Evolutionary conservation across 2,797 vertebrate genomes (phyloP).

Genomic region (Hapalemur alaotrensis): DNA sequence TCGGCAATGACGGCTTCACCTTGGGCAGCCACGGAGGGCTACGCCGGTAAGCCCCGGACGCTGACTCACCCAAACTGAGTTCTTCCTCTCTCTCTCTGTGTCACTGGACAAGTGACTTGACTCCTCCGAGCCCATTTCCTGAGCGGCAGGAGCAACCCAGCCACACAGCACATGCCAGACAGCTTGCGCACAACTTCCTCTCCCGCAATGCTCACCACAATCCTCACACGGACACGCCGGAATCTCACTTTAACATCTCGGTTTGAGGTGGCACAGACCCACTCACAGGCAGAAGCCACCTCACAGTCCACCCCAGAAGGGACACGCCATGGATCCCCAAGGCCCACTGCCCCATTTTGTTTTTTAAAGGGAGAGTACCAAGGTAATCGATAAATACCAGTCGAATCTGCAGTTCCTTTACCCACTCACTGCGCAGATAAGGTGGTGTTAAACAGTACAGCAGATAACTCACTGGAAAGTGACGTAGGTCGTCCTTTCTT

Average conservation of each 20-base stretch:
- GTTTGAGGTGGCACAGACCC: accelerated
- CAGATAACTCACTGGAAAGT: background rate
- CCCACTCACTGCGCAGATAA: background rate
- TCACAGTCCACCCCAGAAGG: too few species aligned
- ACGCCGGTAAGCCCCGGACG: accelerated
- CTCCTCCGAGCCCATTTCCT: background rate
- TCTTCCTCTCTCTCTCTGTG: background rate
- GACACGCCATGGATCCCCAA: background rate
- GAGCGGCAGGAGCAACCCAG: background rate
- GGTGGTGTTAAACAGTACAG: background rate
- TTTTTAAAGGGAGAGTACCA: background rate
- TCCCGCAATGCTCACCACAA: background rate
- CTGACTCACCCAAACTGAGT: background rate
- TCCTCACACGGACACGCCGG: background rate
- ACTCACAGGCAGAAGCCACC: background rate
- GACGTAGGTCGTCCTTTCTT: background rate
- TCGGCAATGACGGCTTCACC: background rate
- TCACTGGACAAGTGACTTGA: background rate
- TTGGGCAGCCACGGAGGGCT: background rate
- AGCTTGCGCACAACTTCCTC: background rate
- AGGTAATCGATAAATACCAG: background rate
- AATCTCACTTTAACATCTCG: background rate
- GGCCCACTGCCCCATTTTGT: background rate
- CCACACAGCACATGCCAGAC: too few species aligned
- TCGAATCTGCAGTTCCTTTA: background rate